These are phyloP conservation scores for Gracilinanus agilis DNA, from an alignment of 2,113 vertebrate genomes.

Conservation along the genomic window DNA sequence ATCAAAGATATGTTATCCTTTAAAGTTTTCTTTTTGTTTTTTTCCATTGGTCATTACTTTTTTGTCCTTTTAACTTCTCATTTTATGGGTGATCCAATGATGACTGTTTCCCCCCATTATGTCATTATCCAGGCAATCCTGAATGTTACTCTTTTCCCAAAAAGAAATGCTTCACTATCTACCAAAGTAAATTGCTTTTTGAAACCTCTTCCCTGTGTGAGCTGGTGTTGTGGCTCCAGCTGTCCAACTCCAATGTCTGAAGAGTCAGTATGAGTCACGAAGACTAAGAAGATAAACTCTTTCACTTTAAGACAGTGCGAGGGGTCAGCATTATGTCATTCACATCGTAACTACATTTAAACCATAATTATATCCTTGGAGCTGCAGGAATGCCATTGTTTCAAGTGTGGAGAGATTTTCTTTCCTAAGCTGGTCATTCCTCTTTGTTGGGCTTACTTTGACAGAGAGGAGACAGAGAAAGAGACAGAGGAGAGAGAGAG, in stretches of 20 bases:
- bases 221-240: neutral
- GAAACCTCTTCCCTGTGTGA: slow-evolving; percentile 36
- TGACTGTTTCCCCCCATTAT: neutral
- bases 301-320: slow-evolving; percentile 63
- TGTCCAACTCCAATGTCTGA: slow-evolving; percentile 46
- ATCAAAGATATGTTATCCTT: too few relatives aligned
- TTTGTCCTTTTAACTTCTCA: neutral
- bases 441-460: neutral
- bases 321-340: slow-evolving; percentile 52
- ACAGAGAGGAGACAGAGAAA: neutral
- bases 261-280: slow-evolving; percentile 60
- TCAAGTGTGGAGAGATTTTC: neutral
- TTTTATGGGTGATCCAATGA: neutral
- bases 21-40: neutral
- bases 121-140: slow-evolving; percentile 37
- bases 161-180: slow-evolving; percentile 35
- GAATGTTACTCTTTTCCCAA: slow-evolving; percentile 52
- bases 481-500: too few relatives aligned
- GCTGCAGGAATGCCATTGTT: neutral
- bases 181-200: slow-evolving; percentile 58
- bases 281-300: slow-evolving; percentile 59
- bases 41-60: neutral
- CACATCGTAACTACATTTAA: slow-evolving; percentile 65
- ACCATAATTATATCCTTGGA: slow-evolving; percentile 10
- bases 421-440: slow-evolving; percentile 17